Conservation (phyloP, 2,888 invertebrate genomes). For the Drosophila siamana region DNA sequence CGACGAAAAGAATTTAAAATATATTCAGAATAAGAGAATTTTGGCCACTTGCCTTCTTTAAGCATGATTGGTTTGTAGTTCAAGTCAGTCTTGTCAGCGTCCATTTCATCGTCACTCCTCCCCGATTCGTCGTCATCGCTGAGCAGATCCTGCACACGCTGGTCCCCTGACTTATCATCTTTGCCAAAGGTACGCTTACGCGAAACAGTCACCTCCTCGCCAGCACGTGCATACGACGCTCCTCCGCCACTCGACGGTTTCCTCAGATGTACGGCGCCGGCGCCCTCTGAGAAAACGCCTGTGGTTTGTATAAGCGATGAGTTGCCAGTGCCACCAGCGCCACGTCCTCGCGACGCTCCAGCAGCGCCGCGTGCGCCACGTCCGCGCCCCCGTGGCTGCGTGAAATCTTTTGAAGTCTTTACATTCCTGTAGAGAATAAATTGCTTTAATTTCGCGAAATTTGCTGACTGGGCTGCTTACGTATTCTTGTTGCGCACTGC, state of each 20-base stretch:
- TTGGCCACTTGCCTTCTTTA: slow-evolving; percentile 81
- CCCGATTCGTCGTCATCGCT: slow-evolving; percentile 73
- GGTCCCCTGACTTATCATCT: slow-evolving; percentile 76
- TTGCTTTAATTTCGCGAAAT: background rate
- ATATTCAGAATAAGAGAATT: too few species aligned
- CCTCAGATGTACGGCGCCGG: slow-evolving; percentile 77
- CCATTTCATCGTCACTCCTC: slow-evolving; percentile 64
- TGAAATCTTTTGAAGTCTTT: slow-evolving; percentile 84
- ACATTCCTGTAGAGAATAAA: slow-evolving; percentile 79
- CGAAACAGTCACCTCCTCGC: slow-evolving; percentile 71
- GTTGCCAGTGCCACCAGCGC: slow-evolving; percentile 70
- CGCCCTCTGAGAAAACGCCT: slow-evolving; percentile 85
- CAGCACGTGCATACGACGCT: slow-evolving; percentile 65
- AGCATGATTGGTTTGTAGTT: slow-evolving; percentile 82
- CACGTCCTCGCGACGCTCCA: slow-evolving; percentile 67
- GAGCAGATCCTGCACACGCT: slow-evolving; percentile 75
- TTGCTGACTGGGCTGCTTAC: slow-evolving; percentile 72
- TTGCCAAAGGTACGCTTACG: slow-evolving; percentile 77
- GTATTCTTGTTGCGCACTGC: slow-evolving; percentile 87
- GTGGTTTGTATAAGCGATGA: slow-evolving; percentile 83
- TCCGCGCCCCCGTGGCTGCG: slow-evolving; percentile 61
- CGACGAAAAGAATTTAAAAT: too few species aligned
- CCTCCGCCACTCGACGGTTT: slow-evolving; percentile 65
- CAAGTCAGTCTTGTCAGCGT: slow-evolving; percentile 79
- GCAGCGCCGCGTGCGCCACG: slow-evolving; percentile 68